Evolutionary conservation across 2,888 invertebrate species (phyloP).

Genomic region (Drosophila neonasuta): DNA sequence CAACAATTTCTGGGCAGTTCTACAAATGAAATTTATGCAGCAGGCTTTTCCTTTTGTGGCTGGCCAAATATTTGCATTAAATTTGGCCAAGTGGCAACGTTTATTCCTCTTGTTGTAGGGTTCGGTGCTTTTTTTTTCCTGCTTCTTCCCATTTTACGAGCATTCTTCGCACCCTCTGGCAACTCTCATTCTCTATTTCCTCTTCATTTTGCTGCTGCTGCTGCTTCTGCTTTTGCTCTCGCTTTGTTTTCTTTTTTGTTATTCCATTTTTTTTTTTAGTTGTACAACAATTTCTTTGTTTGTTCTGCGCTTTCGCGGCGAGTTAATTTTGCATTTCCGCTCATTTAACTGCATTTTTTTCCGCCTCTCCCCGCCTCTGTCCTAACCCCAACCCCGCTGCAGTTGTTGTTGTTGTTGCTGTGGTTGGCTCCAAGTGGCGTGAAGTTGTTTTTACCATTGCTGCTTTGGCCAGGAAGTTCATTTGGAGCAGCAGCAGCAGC

Average conservation of each 20-base stretch:
- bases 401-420: conserved; percentile 29
- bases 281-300: conserved; percentile 75
- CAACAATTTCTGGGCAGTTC: conserved; percentile 14
- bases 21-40: conserved; percentile 21
- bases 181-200: conserved; percentile 58
- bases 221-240: conserved; percentile 47
- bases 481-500: conserved; percentile 44
- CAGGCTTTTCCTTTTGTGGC: conserved; percentile 48
- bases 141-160: background rate
- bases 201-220: conserved; percentile 56
- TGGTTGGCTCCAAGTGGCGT: conserved; percentile 66
- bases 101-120: conserved; percentile 37
- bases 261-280: conserved; percentile 45
- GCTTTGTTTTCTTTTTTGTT: conserved; percentile 34
- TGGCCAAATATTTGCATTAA: conserved; percentile 73
- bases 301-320: conserved; percentile 72
- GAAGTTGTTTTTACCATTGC: conserved; percentile 69
- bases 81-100: conserved; percentile 76
- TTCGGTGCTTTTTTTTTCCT: too few relatives aligned
- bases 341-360: conserved; percentile 73
- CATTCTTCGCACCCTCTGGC: conserved; percentile 19
- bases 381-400: background rate
- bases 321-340: conserved; percentile 78
- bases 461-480: conserved; percentile 64
- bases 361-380: background rate